phyloP scores from a whole-genome alignment of 2,888 invertebrate genomes.

The Colletes collaris region DNA sequence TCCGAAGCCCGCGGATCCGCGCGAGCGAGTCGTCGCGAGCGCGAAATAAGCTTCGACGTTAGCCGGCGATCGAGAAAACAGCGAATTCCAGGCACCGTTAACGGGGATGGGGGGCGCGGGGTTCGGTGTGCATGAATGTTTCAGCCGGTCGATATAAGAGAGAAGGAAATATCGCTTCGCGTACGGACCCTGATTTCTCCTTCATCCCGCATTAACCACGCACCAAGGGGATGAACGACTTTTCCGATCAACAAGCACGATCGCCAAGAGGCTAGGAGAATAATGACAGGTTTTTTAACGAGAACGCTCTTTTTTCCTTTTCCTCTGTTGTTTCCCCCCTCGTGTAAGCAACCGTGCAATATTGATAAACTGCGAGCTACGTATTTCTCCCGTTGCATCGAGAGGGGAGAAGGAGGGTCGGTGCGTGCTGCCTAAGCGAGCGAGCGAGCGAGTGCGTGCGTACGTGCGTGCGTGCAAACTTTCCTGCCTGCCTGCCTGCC shows the following conservation, averaged over 20 bases:
- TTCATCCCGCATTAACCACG: slow-evolving; percentile 43
- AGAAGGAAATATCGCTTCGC: slow-evolving; percentile 32
- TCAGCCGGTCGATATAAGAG: slow-evolving; percentile 34
- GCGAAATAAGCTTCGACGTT: slow-evolving; percentile 20
- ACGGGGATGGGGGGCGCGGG: not conserved
- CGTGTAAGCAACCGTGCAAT: slow-evolving; percentile 68
- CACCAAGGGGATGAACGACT: slow-evolving; percentile 60
- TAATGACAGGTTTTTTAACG: slow-evolving; percentile 71
- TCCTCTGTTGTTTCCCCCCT: slow-evolving; percentile 50
- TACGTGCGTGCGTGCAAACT: slow-evolving; percentile 1
- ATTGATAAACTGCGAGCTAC: slow-evolving; percentile 69
- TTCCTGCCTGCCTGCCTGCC: slow-evolving; percentile 14
- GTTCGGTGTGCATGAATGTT: slow-evolving; percentile 26
- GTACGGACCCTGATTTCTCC: slow-evolving; percentile 38
- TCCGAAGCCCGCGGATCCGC: not conserved
- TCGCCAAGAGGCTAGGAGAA: slow-evolving; percentile 62
- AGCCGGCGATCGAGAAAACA: slow-evolving; percentile 11
- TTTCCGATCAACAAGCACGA: slow-evolving; percentile 66
- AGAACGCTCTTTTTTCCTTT: slow-evolving; percentile 53
- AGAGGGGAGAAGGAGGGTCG: slow-evolving; percentile 30
- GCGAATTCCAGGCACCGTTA: slow-evolving; percentile 8
- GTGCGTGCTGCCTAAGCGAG: slow-evolving; percentile 41
- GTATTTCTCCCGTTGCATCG: slow-evolving; percentile 67
- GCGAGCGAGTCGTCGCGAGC: not conserved
- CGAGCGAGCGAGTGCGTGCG: slow-evolving; percentile 29